Evolutionary conservation across 2,797 vertebrate species (phyloP).

Genomic region (Antrozous pallidus): DNA sequence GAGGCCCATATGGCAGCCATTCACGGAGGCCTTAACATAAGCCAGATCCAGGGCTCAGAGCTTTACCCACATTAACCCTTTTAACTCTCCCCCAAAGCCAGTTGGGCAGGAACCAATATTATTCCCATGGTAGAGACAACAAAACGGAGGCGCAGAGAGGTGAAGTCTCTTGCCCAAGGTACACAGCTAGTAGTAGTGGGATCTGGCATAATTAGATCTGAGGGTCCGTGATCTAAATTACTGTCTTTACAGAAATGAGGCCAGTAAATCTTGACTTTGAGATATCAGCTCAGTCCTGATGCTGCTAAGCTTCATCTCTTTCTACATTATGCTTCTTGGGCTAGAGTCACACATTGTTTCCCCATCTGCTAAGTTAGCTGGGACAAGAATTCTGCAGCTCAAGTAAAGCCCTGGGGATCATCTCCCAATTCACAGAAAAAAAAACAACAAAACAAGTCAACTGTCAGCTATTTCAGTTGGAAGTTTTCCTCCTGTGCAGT

Average conservation of each 20-base stretch:
- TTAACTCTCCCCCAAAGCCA: neutral
- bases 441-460: neutral
- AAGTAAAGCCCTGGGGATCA: neutral
- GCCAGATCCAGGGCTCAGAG: neutral
- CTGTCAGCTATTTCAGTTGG: neutral
- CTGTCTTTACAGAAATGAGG: neutral
- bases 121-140: neutral
- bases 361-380: neutral
- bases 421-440: neutral
- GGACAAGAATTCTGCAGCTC: neutral
- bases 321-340: neutral
- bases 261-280: neutral
- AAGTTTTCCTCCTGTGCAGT: neutral
- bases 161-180: neutral
- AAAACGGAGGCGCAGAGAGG: neutral
- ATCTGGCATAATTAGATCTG: neutral
- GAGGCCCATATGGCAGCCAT: neutral
- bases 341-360: neutral
- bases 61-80: rapidly evolving
- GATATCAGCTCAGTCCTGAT: neutral
- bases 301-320: neutral
- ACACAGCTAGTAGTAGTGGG: neutral
- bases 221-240: neutral
- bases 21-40: neutral
- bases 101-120: neutral